Percentiles rank a stretch among this genome's conserved stretches.
These are phyloP conservation scores for Spheniscus humboldti DNA, from an alignment of 2,797 vertebrate species.

Conservation along the genomic window DNA sequence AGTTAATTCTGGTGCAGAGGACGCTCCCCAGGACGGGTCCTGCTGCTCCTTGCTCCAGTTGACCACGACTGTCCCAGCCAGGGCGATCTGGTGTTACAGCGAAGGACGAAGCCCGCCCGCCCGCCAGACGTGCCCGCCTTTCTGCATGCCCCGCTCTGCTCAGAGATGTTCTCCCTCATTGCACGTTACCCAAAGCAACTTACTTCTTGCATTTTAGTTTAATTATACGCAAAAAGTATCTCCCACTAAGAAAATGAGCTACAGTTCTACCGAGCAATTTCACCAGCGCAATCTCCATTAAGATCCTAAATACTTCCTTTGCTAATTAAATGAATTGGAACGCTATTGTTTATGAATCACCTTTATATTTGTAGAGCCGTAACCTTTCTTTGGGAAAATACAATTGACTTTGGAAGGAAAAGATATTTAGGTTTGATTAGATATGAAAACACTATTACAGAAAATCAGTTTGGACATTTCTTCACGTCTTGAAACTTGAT, in stretches of 20 bases:
- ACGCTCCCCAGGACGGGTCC: neutral
- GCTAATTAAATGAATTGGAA: constrained; percentile 93
- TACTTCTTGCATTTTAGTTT: constrained; percentile 73
- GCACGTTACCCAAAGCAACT: constrained; percentile 70
- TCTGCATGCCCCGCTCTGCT: neutral
- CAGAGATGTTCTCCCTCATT: neutral
- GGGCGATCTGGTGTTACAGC: neutral
- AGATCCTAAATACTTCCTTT: constrained; percentile 93
- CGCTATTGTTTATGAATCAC: constrained; percentile 87
- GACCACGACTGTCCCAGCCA: neutral
- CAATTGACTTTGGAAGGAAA: constrained; percentile 77
- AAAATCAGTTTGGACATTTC: constrained; percentile 84
- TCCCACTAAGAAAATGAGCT: constrained; percentile 77
- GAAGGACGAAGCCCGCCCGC: neutral
- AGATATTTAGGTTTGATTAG: constrained; percentile 81
- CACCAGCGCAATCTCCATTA: constrained; percentile 91
- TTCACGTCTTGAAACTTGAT: constrained; percentile 92
- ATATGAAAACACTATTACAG: constrained; percentile 81
- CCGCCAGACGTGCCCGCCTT: accelerated
- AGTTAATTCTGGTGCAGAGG: neutral
- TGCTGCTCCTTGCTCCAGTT: neutral
- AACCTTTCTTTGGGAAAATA: constrained; percentile 76
- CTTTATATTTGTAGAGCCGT: constrained; percentile 76
- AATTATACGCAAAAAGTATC: constrained; percentile 77
- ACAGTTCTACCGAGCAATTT: constrained; percentile 86